A percentile compares a stretch with the other conserved stretches of the same genome.
phyloP scores from a whole-genome alignment of 1,140 invertebrate genomes.

The Ceratina japonica region DNA sequence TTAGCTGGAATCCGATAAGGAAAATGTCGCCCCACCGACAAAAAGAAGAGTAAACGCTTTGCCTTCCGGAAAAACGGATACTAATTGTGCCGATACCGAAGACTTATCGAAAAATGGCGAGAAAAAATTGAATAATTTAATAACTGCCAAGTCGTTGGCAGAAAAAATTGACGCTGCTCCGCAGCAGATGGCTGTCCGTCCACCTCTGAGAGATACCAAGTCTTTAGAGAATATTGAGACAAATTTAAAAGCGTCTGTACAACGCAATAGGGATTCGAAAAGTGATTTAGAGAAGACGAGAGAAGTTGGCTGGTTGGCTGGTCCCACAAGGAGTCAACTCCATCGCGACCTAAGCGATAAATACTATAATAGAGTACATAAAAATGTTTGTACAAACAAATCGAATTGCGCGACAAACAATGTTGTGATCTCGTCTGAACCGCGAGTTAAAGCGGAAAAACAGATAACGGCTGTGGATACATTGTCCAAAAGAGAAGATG shows the following conservation, averaged over 20 bases:
- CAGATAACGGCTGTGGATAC: not conserved
- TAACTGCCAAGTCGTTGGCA: not conserved
- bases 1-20: conserved; percentile 63
- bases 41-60: conserved; percentile 47
- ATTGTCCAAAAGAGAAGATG: not conserved
- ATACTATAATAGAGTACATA: not conserved
- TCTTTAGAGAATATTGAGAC: not conserved
- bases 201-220: not conserved
- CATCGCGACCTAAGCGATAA: not conserved
- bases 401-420: not conserved
- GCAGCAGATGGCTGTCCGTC: not conserved
- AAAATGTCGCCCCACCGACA: conserved; percentile 50
- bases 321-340: no score
- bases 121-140: not conserved
- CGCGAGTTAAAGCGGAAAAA: not conserved
- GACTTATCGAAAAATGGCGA: not conserved
- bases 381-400: not conserved
- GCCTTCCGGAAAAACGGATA: not conserved
- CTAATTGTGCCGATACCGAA: no score
- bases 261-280: not conserved
- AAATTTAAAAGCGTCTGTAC: not conserved
- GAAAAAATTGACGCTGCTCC: not conserved
- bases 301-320: no score
- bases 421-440: not conserved
- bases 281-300: not conserved